A percentile compares a stretch with the other conserved stretches of the same genome.
These are phyloP conservation scores for Clarias fuscus DNA, from an alignment of 2,797 vertebrate genomes.

Conservation along the genomic window DNA sequence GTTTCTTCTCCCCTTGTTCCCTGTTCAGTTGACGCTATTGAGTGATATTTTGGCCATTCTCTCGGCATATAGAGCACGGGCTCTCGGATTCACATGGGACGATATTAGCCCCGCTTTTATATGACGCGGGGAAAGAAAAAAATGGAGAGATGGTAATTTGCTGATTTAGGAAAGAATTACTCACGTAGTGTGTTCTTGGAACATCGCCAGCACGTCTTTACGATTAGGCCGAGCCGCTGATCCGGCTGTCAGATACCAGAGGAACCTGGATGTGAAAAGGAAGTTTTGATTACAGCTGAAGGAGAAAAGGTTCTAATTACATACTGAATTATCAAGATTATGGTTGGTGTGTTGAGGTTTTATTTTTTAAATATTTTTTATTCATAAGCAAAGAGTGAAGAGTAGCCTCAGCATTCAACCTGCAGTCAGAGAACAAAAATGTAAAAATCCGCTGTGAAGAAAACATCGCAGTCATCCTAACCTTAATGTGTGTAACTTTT, in stretches of 20 bases:
- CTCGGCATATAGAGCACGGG: conserved; percentile 42
- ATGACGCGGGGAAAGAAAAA: conserved; percentile 25
- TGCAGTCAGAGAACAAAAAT: neutral
- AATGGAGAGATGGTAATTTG: conserved; percentile 56
- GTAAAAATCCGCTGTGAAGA: neutral
- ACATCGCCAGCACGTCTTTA: conserved; percentile 41
- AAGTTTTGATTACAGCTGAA: conserved; percentile 41
- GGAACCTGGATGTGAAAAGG: conserved; percentile 31
- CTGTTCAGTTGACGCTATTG: conserved; percentile 65
- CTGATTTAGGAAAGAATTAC: conserved; percentile 60
- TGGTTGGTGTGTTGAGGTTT: neutral
- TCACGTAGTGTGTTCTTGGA: conserved; percentile 53
- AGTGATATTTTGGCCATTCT: conserved; percentile 46
- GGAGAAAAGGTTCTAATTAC: conserved; percentile 29
- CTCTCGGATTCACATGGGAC: conserved; percentile 50
- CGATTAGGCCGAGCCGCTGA: conserved; percentile 51
- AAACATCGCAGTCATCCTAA: neutral
- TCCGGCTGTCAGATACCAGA: conserved; percentile 48
- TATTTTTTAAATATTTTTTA: neutral
- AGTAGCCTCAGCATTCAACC: neutral
- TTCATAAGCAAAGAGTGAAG: neutral
- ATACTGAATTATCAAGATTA: conserved; percentile 39
- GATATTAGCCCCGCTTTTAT: conserved; percentile 55
- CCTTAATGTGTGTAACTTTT: neutral
- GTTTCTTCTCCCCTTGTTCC: conserved; percentile 48